Base-by-base conservation (phyloP, 2,888 invertebrate genomes). In the Thereva nobilitata region DNA sequence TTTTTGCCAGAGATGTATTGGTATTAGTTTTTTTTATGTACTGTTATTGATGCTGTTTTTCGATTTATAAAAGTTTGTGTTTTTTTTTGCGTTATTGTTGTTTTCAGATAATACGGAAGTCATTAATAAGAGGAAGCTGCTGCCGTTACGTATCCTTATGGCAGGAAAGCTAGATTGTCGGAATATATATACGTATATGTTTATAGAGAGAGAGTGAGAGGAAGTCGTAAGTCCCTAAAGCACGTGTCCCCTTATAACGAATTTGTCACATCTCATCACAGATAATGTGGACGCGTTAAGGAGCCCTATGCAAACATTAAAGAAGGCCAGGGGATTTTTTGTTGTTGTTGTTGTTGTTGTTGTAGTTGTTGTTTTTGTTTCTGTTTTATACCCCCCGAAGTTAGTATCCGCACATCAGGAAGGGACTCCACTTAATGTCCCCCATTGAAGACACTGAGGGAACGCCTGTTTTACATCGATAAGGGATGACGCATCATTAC, bases 381-480 rank as follows among this genome's bases (percentile, higher is more conserved):
- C n/a, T 42, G 42, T 44, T 45, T 9, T 8, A 3, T 44, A 35
- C 8, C 35, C 35, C 34, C 56, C 34, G 34, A 3, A 44, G 44
- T 56, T 35, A 44, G 23, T 23, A 23, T 23, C 23, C 23, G 23
- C 23, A 23, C 23, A 23, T 23, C 23, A 56, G 34, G 8, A 44
- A 56, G 44, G 47, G 47, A 47, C 12, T 5, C n/a, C 56, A 12
- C 23, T 23, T 23, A 23, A 23, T 42, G 23, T 8, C n/a, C 34
- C 37, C 35, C 35, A n/a, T n/a, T 34, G 35, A 10, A 47, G 38
- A n/a, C 12, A 5, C 10, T 50, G 23, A 47, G 34, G 37, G 8
- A 59, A 12, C 56, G 47, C 10, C 57, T 59, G 57, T 12, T 59
- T 59, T 59, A 37, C 57, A 59, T 59, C 57, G 57, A 59, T 59